phyloP scores from a whole-genome alignment of 2,888 invertebrate genomes.

The Nycteola revayana region DNA sequence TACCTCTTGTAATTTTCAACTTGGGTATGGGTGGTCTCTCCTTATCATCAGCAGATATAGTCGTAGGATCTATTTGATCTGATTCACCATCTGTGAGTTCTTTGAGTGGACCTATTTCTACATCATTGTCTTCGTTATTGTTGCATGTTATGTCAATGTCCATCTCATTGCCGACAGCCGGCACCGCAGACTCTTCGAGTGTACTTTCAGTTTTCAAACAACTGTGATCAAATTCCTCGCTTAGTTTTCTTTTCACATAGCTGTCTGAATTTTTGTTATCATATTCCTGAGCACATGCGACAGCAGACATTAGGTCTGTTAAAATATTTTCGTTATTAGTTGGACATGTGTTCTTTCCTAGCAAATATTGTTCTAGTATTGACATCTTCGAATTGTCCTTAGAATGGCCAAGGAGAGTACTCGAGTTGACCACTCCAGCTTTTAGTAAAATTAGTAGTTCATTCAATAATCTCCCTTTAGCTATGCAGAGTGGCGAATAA shows the following conservation, averaged over 20 bases:
- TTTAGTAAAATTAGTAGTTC: constrained; percentile 84
- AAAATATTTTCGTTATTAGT: constrained; percentile 80
- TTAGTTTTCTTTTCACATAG: constrained; percentile 70
- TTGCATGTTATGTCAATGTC: constrained; percentile 72
- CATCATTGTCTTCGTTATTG: constrained; percentile 68
- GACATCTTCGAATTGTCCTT: constrained; percentile 83
- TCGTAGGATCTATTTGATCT: constrained; percentile 53
- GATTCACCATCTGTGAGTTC: constrained; percentile 66
- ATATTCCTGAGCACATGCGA: constrained; percentile 83
- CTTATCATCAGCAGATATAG: constrained; percentile 36
- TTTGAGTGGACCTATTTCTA: constrained; percentile 76
- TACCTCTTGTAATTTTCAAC: constrained; percentile 75
- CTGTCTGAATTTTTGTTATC: constrained; percentile 76
- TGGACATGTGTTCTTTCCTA: constrained; percentile 72
- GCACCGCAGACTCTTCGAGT: constrained; percentile 74
- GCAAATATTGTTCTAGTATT: constrained; percentile 86
- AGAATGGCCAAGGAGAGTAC: constrained; percentile 56
- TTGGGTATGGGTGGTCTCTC: constrained; percentile 74
- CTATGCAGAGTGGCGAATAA: constrained; percentile 91
- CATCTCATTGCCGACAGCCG: constrained; percentile 77
- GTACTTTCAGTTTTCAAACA: constrained; percentile 77
- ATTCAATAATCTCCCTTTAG: constrained; percentile 86
- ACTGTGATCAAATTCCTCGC: constrained; percentile 44
- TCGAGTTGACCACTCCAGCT: constrained; percentile 81
- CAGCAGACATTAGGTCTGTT: constrained; percentile 83